Percentiles rank a stretch among this genome's conserved stretches.
Conservation (phyloP, 2,797 vertebrate species). For the Petrocephalus schoutedeni region DNA sequence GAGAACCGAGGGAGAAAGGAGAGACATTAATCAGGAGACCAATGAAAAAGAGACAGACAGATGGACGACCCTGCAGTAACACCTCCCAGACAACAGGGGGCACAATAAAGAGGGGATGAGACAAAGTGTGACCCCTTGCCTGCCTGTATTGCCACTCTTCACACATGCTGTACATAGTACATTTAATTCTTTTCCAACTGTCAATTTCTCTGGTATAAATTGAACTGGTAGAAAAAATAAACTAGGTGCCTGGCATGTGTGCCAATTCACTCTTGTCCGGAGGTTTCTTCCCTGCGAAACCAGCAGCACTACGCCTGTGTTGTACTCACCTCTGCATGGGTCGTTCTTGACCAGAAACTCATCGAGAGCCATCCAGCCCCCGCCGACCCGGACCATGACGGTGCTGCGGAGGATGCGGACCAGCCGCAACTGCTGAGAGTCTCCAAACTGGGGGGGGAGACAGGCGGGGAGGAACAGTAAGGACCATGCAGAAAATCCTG, state of each 20-base stretch:
- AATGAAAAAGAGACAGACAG: constrained; percentile 33
- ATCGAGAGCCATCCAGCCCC: constrained; percentile 98
- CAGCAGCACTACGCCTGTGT: not conserved
- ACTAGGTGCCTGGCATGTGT: not conserved
- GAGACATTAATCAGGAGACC: constrained; percentile 33
- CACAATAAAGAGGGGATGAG: not conserved
- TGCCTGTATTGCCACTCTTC: not conserved
- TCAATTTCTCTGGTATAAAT: not conserved
- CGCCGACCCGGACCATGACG: constrained; percentile 95
- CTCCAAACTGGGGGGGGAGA: constrained; percentile 75
- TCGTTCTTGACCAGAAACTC: constrained; percentile 98
- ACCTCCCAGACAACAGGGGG: constrained; percentile 4
- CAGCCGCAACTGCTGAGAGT: constrained; percentile 97
- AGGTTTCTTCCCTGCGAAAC: not conserved
- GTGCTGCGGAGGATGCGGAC: constrained; percentile 95
- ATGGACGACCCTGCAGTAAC: constrained; percentile 17
- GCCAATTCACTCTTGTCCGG: not conserved
- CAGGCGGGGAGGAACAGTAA: not conserved
- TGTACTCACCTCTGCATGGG: constrained; percentile 88
- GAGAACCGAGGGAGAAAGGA: constrained; percentile 43
- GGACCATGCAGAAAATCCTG: not conserved
- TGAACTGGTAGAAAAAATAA: not conserved
- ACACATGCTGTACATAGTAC: not conserved
- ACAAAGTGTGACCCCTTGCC: not conserved
- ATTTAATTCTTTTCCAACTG: not conserved